phyloP scores from a whole-genome alignment of 2,113 vertebrate genomes.

The Bostrychus sinensis region DNA sequence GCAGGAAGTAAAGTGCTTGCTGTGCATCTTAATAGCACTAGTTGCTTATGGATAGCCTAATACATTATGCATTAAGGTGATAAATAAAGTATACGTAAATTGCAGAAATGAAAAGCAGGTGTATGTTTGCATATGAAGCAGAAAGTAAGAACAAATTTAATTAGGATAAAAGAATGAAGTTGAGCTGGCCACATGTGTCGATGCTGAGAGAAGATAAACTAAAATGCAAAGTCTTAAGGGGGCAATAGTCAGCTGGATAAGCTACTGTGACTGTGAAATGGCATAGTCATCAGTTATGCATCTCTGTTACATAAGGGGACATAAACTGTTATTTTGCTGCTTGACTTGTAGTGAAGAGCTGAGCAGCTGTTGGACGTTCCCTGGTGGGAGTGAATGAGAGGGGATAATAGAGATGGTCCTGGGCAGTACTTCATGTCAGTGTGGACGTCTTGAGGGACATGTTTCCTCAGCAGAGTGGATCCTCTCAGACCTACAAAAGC shows the following conservation, averaged over 20 bases:
- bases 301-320: too few relatives aligned
- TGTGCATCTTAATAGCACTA: background rate
- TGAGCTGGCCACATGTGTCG: too few relatives aligned
- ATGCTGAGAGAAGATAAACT: too few relatives aligned
- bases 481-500: slow-evolving; percentile 48
- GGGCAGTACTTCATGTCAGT: slow-evolving; percentile 24
- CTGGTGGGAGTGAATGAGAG: slow-evolving; percentile 14
- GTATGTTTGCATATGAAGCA: background rate
- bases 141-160: background rate
- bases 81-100: background rate
- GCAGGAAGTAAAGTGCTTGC: background rate
- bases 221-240: background rate
- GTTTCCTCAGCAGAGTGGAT: slow-evolving; percentile 36
- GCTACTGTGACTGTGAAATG: background rate
- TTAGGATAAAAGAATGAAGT: too few relatives aligned
- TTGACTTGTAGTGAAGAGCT: background rate
- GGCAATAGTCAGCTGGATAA: background rate
- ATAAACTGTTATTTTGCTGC: background rate
- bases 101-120: background rate
- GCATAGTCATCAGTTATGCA: too few relatives aligned
- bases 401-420: slow-evolving; percentile 32
- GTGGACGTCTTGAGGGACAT: slow-evolving; percentile 20
- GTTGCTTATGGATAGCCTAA: background rate
- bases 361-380: background rate
- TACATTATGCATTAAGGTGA: background rate